Conservation (phyloP, 2,888 invertebrate species). For the Dioctria rufipes region DNA sequence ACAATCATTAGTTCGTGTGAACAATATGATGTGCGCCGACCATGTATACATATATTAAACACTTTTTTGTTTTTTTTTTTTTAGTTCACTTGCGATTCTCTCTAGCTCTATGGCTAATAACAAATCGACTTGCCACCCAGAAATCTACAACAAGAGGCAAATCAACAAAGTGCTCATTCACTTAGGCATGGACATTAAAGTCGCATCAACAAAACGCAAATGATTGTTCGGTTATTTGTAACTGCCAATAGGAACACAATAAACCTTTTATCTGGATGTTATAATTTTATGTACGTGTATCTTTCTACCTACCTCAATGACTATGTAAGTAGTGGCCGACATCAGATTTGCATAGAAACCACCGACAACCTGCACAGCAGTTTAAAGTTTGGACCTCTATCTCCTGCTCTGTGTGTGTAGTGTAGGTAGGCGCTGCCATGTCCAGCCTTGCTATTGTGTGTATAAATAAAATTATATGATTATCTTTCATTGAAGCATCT, state of each 20-base stretch:
- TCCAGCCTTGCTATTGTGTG: slow-evolving; percentile 24
- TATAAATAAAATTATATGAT: not conserved
- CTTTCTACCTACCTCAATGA: slow-evolving; percentile 26
- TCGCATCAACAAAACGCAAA: slow-evolving; percentile 44
- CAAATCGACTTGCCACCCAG: slow-evolving; percentile 42
- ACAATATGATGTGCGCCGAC: not conserved
- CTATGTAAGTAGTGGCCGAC: slow-evolving; percentile 9
- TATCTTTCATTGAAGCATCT: slow-evolving; percentile 8
- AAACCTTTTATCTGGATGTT: slow-evolving; percentile 55
- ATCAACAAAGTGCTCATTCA: slow-evolving; percentile 39
- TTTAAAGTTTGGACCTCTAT: too few relatives aligned
- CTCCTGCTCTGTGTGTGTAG: not conserved
- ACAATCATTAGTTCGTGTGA: too few relatives aligned
- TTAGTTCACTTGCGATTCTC: not conserved
- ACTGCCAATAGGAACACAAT: slow-evolving; percentile 55
- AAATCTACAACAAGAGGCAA: slow-evolving; percentile 36
- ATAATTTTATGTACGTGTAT: slow-evolving; percentile 46
- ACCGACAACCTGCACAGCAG: not conserved
- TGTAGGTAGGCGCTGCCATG: slow-evolving; percentile 30
- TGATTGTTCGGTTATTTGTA: slow-evolving; percentile 54
- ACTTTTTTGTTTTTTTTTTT: not conserved
- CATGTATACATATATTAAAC: not conserved
- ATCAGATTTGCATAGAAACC: slow-evolving; percentile 44
- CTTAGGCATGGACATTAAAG: slow-evolving; percentile 47
- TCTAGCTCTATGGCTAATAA: slow-evolving; percentile 19